phyloP scores from a whole-genome alignment of 2,888 invertebrate genomes.

The Acanthosepion pharaonis region DNA sequence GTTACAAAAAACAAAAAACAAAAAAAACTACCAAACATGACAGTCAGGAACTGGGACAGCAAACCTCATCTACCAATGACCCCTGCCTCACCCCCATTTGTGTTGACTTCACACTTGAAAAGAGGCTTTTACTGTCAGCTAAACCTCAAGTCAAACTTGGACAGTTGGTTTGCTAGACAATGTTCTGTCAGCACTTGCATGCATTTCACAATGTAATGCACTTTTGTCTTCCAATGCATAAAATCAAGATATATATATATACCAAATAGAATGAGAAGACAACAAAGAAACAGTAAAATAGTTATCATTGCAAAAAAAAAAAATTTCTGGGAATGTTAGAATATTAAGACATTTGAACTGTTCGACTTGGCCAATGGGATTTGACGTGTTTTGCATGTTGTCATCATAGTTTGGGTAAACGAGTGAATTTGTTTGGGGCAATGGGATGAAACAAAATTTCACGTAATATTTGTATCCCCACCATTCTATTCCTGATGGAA shows the following conservation, averaged over 20 bases:
- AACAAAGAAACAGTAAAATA: background rate
- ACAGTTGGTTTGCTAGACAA: background rate
- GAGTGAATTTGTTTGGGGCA: background rate
- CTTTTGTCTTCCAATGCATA: background rate
- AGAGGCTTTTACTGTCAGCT: constrained; percentile 33
- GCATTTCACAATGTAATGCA: background rate
- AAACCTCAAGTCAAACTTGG: background rate
- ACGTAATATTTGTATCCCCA: background rate
- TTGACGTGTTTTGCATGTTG: background rate
- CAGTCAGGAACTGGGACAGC: background rate
- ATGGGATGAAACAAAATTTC: background rate
- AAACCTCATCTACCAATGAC: background rate
- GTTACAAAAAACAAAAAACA: background rate
- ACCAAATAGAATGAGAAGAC: background rate
- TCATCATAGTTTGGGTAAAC: background rate
- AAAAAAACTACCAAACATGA: background rate
- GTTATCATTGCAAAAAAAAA: background rate
- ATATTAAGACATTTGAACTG: background rate
- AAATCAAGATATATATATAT: background rate
- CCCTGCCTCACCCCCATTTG: background rate
- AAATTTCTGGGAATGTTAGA: background rate
- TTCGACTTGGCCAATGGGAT: background rate
- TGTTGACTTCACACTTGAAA: background rate
- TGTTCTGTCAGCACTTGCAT: constrained; percentile 8
- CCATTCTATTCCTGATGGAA: no score